These are phyloP conservation scores for Megatriorchis doriae DNA, from an alignment of 2,113 vertebrate genomes.

Conservation along the genomic window DNA sequence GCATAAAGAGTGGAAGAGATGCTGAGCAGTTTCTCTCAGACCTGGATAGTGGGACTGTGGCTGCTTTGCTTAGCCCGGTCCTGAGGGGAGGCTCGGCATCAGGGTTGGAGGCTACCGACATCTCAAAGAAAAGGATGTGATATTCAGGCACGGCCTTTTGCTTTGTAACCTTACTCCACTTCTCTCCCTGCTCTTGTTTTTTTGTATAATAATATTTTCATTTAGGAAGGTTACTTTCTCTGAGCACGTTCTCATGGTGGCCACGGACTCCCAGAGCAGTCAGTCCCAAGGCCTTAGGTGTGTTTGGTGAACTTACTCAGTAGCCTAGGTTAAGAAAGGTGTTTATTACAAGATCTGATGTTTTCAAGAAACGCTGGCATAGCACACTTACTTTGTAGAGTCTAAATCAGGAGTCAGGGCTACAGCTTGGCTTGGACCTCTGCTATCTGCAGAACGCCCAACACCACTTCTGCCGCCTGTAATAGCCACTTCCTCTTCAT, in stretches of 20 bases:
- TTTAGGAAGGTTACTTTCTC: background rate
- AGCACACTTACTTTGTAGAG: background rate
- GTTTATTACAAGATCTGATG: background rate
- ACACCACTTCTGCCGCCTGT: background rate
- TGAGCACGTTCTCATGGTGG: rapidly evolving
- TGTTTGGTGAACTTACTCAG: background rate
- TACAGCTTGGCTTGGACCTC: background rate
- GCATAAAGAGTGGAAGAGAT: rapidly evolving
- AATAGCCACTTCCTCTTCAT: background rate
- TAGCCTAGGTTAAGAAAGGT: background rate
- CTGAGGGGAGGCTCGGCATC: rapidly evolving
- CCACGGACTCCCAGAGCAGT: rapidly evolving
- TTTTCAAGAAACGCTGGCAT: background rate
- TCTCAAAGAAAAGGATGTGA: background rate
- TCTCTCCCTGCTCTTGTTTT: background rate
- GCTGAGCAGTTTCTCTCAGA: background rate
- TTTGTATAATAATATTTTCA: background rate
- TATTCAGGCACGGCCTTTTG: background rate
- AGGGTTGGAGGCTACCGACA: rapidly evolving
- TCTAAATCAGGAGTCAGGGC: rapidly evolving
- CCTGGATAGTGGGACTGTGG: rapidly evolving
- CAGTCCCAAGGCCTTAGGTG: background rate
- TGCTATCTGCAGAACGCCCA: background rate
- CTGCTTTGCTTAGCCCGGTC: background rate
- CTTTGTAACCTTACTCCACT: background rate